Base-by-base conservation (phyloP, 1,140 invertebrate species). In the Procambarus clarkii region DNA sequence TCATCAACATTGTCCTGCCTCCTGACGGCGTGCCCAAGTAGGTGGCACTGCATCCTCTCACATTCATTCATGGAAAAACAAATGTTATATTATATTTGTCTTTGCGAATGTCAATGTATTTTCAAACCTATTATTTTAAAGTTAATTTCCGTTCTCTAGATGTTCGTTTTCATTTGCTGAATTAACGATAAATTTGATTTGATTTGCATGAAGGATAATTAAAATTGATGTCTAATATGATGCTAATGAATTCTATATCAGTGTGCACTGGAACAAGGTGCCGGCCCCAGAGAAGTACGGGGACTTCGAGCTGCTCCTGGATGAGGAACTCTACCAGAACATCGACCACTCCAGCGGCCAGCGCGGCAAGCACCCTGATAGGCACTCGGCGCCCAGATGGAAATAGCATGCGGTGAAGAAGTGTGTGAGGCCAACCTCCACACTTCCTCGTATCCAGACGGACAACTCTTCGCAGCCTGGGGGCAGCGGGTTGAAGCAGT, bases 231-330 rank as follows among this genome's bases (percentile, higher is more conserved):
- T 54, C 34, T 54, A 54, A 54, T 8, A 54, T 8, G 8, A 3
- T 5, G 13, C 4, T 54, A 54, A 54, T 74, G n/a, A 8, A 18
- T 34, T 2, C 3, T 74, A 5, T 18, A 44, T 5, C 92, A 97
- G 97, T 95, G 97, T 98, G 0, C 96, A 97, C 91, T 98, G 98
- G 98, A 98, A 98, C 94, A 99, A 98, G 95, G 96, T 97, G 77
- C 97, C 97, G 78, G 95, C 95, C 18, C 95, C 96, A 21, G 97
- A 98, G 93, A 96, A 96, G 76, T 94, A 98, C 92, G 98, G 98
- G 44, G 97, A 98, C 94, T 99, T 98, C 95, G 97, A 98, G 93
- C 94, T 99, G 18, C 94, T 99, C 44, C 96, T 98, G 93, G 98
- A 98, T 93, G 97, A 98, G 95, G 97, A 91, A 24, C 71, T 91